Base-by-base conservation (phyloP, 2,797 vertebrate species). In the Triplophysa yarkandensis region DNA sequence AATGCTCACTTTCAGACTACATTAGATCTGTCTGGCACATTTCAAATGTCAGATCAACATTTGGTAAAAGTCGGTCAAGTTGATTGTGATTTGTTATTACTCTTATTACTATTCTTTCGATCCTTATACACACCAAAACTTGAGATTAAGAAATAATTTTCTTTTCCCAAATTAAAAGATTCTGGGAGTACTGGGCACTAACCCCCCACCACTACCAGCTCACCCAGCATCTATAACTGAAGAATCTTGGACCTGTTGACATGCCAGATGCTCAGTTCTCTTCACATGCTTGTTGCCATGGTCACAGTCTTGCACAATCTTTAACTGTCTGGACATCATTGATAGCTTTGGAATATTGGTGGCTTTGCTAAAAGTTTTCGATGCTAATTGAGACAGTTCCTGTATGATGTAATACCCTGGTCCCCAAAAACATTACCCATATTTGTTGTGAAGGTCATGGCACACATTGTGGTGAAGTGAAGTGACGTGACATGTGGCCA, bases 261-360 rank as follows among this genome's bases (percentile, higher is more conserved):
- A 68, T n/a, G 39, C 68, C 73, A 76, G 73, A 80, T 74, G 55
- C 62, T 63, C 43, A 54, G n/a, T 23, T 55, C 46, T 55, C 50
- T 54, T 25, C 19, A 36, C 44, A 66, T 28, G 17, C 54, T 44
- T 72, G 78, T 76, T 76, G 57, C 57, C 74, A 80, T 80, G 64
- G 78, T 44, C 23, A 80, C 74, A 68, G 32, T 54, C 19, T 52
- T 67, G 27, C 60, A 48, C 32, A 21, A 65, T 63, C 17, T 34
- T 43, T 41, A 39, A 68, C 57, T 57, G 71, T 68, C 36, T 69
- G 48, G 46, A 54, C 32, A 69, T 65, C 55, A 39, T 41, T 54
- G 63, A 50, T 39, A 39, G 52, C 28, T 76, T 25, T 16, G 28
- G 30, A 54, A 21, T n/a, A 44, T 28, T 60, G 76, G 54, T 52